A percentile compares a stretch with the other conserved stretches of the same genome.
Conservation (phyloP, 2,797 vertebrate species). For the Neosilurus hyrtlii region DNA sequence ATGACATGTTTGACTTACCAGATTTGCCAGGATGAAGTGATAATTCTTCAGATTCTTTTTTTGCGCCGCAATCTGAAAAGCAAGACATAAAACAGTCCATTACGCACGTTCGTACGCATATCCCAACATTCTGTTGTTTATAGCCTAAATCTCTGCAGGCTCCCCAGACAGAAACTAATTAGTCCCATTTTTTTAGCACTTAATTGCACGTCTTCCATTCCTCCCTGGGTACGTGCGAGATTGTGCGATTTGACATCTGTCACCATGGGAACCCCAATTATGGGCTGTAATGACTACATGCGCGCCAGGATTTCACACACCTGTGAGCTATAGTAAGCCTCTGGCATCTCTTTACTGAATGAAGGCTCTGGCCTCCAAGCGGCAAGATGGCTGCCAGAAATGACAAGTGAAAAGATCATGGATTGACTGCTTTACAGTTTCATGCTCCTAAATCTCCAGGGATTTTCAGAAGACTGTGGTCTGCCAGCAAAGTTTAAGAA, state of each 20-base stretch:
- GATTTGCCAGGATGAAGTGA: slow-evolving; percentile 91
- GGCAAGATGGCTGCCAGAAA: slow-evolving; percentile 31
- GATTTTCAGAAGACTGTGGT: background rate
- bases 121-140: slow-evolving; percentile 36
- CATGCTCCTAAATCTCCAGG: background rate
- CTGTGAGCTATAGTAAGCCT: slow-evolving; percentile 58
- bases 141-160: slow-evolving; percentile 37
- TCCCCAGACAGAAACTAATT: slow-evolving; percentile 62
- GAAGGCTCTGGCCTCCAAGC: slow-evolving; percentile 58
- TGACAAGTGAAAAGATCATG: slow-evolving; percentile 15
- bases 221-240: slow-evolving; percentile 43
- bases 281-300: slow-evolving; percentile 58
- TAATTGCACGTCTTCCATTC: slow-evolving; percentile 60
- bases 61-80: slow-evolving; percentile 84
- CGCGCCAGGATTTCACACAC: slow-evolving; percentile 63
- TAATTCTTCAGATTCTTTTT: slow-evolving; percentile 92
- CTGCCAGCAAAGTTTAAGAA: slow-evolving; percentile 15
- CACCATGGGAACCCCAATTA: slow-evolving; percentile 61
- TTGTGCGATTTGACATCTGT: slow-evolving; percentile 53
- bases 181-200: slow-evolving; percentile 63
- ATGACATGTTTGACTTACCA: slow-evolving; percentile 76
- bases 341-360: slow-evolving; percentile 24
- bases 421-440: slow-evolving; percentile 6
- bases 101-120: slow-evolving; percentile 21
- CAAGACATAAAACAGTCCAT: slow-evolving; percentile 25